Base-by-base conservation (phyloP, 92 coral and sea anemone genomes). In the Porites cylindrica region DNA sequence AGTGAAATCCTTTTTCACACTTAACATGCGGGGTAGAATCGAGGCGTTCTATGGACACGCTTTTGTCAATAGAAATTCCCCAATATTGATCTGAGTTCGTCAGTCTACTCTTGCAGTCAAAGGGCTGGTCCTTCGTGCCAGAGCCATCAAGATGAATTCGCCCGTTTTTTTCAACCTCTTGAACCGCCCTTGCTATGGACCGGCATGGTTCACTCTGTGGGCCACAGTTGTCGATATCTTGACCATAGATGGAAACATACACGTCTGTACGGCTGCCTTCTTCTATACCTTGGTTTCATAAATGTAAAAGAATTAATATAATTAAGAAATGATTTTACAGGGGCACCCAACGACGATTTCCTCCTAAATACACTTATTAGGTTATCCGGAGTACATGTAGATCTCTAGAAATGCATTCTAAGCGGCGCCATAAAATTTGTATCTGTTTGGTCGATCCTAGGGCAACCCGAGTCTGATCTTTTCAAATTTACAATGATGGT, bases 81-180 rank as follows among this genome's bases (percentile, higher is more conserved):
- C 75, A 84, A 58, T 76, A 1, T 19, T 76, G 60, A 43, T 53
- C 23, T 21, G 23, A 66, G 75, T 70, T 58, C 69, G 87, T 61
- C 11, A 64, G 56, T 18, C 71, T 24, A 13, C 82, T 78, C 59
- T 61, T 63, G 77, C 95, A 92, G 85, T 78, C 26, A 79, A 81
- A 90, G 13, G 95, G 93, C 13, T 70, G 80, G 23, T 32, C 67
- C 65, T 82, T 73, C 69, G 95, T 90, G 56, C 91, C 93, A 75
- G 93, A 86, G 26, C 95, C 93, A 66, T 92, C 84, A 4, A 92
- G 79, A 60, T 77, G 83, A 66, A 92, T 88, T 18, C 5, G 68
- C 16, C 88, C 85, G n/a, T 54, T 85, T 58, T 72, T 17, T 78
- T 64, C 73, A 43, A 82, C 82, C 52, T 52, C 86, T 29, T 23